Evolutionary conservation across 2,888 invertebrate species (phyloP).

Genomic region (Polyommatus icarus): DNA sequence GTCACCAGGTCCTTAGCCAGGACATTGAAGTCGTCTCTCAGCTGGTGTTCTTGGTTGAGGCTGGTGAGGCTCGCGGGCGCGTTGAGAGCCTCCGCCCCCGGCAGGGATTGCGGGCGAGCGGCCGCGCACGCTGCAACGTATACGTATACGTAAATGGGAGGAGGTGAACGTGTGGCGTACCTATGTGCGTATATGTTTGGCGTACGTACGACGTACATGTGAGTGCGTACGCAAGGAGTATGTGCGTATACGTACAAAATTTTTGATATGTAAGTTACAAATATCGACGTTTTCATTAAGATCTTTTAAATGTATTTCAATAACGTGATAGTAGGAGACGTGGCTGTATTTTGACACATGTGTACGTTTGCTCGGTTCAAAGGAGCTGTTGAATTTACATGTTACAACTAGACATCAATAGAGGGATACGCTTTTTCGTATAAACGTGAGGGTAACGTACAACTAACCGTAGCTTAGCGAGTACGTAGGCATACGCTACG

Average conservation of each 20-base stretch:
- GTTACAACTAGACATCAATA: no score
- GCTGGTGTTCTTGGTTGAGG: constrained; percentile 72
- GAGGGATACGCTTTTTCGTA: no score
- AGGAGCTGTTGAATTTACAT: no score
- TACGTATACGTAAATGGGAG: neutral
- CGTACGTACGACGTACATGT: neutral
- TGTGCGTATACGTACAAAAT: no score
- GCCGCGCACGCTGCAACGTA: constrained; percentile 66
- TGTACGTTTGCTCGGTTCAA: no score
- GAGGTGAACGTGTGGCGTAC: neutral
- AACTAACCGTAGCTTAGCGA: neutral
- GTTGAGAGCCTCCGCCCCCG: constrained; percentile 71
- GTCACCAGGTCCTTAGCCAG: constrained; percentile 85
- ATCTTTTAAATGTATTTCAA: no score
- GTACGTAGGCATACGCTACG: neutral
- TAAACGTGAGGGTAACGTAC: neutral
- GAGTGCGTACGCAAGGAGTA: no score
- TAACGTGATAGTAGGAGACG: neutral
- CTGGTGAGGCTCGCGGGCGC: constrained; percentile 65
- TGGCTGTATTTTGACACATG: neutral
- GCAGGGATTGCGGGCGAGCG: constrained; percentile 79
- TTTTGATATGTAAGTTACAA: no score
- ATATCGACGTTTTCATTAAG: no score
- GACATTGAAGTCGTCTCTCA: constrained; percentile 84
- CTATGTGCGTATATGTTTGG: neutral